Evolutionary conservation across 2,888 invertebrate genomes (phyloP).

Genomic region (Papilio demoleus): DNA sequence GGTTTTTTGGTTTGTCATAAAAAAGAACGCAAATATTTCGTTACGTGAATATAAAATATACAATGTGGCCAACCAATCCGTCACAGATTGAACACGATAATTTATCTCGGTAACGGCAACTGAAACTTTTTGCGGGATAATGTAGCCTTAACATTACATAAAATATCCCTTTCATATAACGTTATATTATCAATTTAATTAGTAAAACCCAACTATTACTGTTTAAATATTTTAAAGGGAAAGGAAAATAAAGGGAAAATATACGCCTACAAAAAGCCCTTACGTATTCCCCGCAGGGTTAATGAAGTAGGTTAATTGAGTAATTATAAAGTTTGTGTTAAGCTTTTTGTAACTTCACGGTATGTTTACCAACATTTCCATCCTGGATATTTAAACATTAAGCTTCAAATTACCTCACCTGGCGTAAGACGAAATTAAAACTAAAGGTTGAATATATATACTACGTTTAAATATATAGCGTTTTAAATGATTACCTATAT

Average conservation of each 20-base stretch:
- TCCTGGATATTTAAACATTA: constrained; percentile 9
- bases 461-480: too few species aligned
- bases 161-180: not conserved
- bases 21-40: too few species aligned
- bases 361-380: not conserved
- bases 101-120: too few species aligned
- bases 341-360: constrained; percentile 5
- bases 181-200: not conserved
- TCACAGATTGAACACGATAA: too few species aligned
- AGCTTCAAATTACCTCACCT: not conserved
- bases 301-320: constrained; percentile 23
- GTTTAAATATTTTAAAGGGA: constrained; percentile 8
- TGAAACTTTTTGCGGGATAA: too few species aligned
- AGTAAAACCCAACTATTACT: not conserved
- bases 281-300: constrained; percentile 14
- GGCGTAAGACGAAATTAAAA: not conserved
- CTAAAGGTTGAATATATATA: too few species aligned
- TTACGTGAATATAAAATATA: too few species aligned
- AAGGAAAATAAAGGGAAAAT: constrained; percentile 20
- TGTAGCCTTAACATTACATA: too few species aligned
- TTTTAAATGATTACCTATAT: too few species aligned
- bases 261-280: constrained; percentile 4
- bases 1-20: too few species aligned
- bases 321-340: constrained; percentile 29
- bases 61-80: too few species aligned